Evolutionary conservation across 2,113 vertebrate species (phyloP).

Genomic region (Stomatorhinus ivindoensis): DNA sequence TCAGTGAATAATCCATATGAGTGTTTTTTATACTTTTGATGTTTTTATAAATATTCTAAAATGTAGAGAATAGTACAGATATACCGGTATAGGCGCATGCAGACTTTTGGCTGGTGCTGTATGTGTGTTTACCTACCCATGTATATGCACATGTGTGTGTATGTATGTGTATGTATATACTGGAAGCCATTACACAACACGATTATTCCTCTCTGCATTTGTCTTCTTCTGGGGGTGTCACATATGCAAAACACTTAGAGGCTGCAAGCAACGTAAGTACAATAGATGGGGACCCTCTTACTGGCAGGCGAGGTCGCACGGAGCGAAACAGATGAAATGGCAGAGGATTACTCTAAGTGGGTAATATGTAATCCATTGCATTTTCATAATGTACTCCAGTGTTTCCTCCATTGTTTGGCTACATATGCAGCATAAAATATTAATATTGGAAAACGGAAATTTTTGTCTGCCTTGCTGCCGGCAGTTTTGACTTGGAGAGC

Average conservation of each 20-base stretch:
- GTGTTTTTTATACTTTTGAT: background rate
- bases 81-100: background rate
- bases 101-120: background rate
- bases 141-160: background rate
- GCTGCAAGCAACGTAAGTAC: background rate
- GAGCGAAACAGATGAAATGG: background rate
- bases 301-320: background rate
- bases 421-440: background rate
- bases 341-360: background rate
- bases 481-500: background rate
- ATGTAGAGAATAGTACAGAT: background rate
- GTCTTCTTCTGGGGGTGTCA: background rate
- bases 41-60: background rate
- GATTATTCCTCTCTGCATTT: background rate
- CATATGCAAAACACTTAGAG: background rate
- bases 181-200: background rate
- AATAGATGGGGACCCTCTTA: background rate
- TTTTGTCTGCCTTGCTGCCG: background rate
- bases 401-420: background rate
- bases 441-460: background rate
- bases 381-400: background rate
- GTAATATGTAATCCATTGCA: slow-evolving; percentile 5
- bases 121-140: background rate
- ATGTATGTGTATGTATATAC: too few species aligned
- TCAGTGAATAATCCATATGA: background rate